Conservation (phyloP, 2,113 vertebrate species). For the Macquaria australasica region DNA sequence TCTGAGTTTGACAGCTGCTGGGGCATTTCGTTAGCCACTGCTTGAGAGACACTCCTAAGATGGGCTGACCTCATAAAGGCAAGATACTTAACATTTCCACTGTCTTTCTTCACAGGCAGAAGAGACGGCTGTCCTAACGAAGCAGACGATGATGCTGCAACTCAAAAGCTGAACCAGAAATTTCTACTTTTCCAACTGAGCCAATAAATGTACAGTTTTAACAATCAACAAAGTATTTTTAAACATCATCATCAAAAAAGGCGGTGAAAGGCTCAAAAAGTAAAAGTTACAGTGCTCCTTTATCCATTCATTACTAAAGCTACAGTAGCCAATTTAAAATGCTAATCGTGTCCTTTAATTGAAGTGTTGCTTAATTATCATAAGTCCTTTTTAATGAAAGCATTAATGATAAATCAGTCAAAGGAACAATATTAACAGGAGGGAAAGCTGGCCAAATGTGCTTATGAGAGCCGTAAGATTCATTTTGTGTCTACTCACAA, state of each 20-base stretch:
- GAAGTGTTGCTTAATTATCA: not conserved
- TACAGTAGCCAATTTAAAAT: conserved; percentile 2
- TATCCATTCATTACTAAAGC: not conserved
- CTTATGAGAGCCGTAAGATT: not conserved
- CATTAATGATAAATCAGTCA: not conserved
- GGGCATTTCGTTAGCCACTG: conserved; percentile 25
- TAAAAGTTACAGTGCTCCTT: not conserved
- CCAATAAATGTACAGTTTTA: not conserved
- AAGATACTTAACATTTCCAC: conserved; percentile 21
- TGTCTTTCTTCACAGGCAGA: not conserved
- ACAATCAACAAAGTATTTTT: no score
- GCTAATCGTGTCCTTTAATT: not conserved
- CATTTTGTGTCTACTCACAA: conserved; percentile 87
- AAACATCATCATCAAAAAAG: not conserved
- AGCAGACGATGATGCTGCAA: not conserved
- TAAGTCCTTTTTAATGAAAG: conserved; percentile 31
- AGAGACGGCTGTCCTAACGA: not conserved
- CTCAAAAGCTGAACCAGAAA: not conserved
- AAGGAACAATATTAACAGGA: conserved; percentile 1
- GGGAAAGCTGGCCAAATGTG: not conserved
- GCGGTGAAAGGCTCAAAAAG: not conserved
- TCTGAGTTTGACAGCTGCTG: conserved; percentile 37
- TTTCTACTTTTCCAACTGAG: not conserved
- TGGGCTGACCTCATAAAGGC: conserved; percentile 8
- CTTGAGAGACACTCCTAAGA: conserved; percentile 17